Percentiles rank a stretch among this genome's conserved stretches.
Conservation (phyloP, 2,797 vertebrate species). For the Sebastes ruberrimus region DNA sequence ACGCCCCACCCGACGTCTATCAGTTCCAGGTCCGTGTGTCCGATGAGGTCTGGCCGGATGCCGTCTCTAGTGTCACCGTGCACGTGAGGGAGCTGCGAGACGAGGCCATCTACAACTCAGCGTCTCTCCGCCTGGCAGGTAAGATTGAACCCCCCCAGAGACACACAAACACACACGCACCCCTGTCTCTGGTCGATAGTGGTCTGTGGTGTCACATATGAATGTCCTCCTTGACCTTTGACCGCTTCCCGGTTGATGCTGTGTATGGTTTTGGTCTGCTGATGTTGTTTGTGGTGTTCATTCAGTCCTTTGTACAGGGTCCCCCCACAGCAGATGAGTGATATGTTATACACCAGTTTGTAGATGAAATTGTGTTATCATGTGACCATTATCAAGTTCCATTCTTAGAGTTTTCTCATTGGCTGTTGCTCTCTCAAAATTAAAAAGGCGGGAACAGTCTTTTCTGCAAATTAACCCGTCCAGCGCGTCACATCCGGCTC, state of each 20-base stretch:
- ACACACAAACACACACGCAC: neutral
- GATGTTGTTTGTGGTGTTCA: neutral
- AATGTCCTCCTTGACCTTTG: neutral
- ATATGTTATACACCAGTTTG: neutral
- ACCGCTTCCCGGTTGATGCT: neutral
- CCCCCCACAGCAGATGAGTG: neutral
- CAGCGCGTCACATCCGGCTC: no score
- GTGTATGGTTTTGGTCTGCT: neutral
- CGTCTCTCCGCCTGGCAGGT: conserved; percentile 88
- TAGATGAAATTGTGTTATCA: neutral
- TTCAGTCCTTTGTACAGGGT: neutral
- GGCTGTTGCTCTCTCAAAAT: neutral
- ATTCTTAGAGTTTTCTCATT: neutral
- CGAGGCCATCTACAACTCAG: conserved; percentile 88
- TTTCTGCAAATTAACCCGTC: no score
- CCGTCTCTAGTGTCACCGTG: conserved; percentile 83
- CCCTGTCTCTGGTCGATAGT: neutral
- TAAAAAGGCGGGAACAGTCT: no score
- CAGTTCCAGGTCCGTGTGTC: conserved; percentile 88
- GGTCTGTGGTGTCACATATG: neutral
- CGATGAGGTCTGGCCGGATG: conserved; percentile 91
- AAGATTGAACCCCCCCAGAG: conserved; percentile 8
- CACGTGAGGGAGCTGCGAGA: conserved; percentile 87
- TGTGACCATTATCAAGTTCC: neutral
- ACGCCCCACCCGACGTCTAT: conserved; percentile 83